Base-by-base conservation (phyloP, 2,113 vertebrate species). In the Spea multiplicata region DNA sequence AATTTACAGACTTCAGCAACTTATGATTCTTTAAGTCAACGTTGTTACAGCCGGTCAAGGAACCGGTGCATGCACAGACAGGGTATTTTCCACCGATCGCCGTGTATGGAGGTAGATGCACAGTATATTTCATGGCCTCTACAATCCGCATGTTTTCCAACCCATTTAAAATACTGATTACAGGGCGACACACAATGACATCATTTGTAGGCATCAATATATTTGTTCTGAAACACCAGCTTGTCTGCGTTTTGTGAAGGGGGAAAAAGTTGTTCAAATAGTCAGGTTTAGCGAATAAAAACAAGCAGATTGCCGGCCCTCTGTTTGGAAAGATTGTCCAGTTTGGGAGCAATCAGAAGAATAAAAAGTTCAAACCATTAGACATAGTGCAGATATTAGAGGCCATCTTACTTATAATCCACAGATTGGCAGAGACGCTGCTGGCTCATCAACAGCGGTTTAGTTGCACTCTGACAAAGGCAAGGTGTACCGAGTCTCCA, bases 1-100 rank as follows among this genome's bases (percentile, higher is more conserved):
- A 48, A 53, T 72, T 78, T 78, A 78, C 65, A 78, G 50, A 50
- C 7, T 1, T 12, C 8, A n/a, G 57, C 14, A n/a, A 61, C 8
- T 61, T 3, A 12, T 61, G 57, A 61, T 13, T n/a, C 57, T 61
- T 5, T 61, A n/a, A 61, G 5, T 61, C 57, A 9, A 61, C 8
- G 8, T 6, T 52, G 50, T 52, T 52, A 12, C 57, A 5, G 8
- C 57, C 57, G 3, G 30, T 14, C 8, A 61, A 61, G 4, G 13
- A 12, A 61, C 3, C 14, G 10, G 10, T 61, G 9, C 14, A 61
- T 5, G 57, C 57, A 61, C 10, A 61, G 30, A 30, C 30, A 30
- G 30, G 30, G 30, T 30, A 30, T 30, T 30, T 30, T 30, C 57
- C 9, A 12, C 5, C 1, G 8, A 61, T 61, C 14, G 3, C 2